Evolutionary conservation across 2,888 invertebrate species (phyloP), one percentile per base, ranked within the genome.

Genomic region (Drosophila kuntzei): DNA sequence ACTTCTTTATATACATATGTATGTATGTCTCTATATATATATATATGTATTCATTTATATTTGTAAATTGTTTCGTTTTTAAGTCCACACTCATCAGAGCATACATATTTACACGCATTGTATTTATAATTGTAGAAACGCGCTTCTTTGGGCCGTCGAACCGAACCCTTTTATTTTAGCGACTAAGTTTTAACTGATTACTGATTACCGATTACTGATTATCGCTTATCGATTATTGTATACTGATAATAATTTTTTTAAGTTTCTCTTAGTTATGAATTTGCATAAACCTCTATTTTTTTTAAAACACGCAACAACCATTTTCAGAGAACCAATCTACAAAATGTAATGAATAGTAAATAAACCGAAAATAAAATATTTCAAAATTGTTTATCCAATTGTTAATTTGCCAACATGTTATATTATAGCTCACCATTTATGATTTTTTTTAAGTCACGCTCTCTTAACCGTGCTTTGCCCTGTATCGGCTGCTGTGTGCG

Each of bases 51-150:
- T 50, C 47, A 71, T 71, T 71, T 43, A 71, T 60, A 63, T 53
- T 71, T 71, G 64, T 79, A 78, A 71, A 79, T 82, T 87, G 77
- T 60, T 78, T 80, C 59, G 64, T 47, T 85, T 82, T 79, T 85
- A 87, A 82, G 87, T 70, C 77, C 66, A 67, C 64, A 49, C 50
- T 18, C 27, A 51, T 50, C 51, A 47, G 34, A 54, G 46, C 46
- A 51, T 53, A 60, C 54, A 67, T 44, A 59, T 53, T 47, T 50
- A 68, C 65, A 80, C 80, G 51, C 70, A 84, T 80, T 79, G 76
- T 85, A 84, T 87, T 85, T 87, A 81, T 76, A 66, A 36, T 59
- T 68, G 74, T 70, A 70, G 73, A 61, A 64, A 47, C 41, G 60
- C 68, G 74, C 54, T 37, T 61, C 6, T 41, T 43, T 32, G 20